Base-by-base conservation (phyloP, 1,140 invertebrate genomes). In the Tenebrio molitor region DNA sequence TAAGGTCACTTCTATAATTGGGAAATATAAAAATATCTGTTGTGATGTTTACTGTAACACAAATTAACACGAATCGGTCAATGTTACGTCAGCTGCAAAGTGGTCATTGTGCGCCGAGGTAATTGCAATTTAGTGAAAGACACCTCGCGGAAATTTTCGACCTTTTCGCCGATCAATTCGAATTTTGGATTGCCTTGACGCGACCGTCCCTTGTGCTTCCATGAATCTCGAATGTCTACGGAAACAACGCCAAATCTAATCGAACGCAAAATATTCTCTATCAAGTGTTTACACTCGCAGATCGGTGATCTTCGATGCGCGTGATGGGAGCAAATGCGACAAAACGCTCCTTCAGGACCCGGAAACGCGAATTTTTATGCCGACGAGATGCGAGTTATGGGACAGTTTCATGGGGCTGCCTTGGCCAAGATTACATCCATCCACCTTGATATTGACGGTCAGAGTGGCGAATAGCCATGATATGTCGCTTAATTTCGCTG, bases 381-480 rank as follows among this genome's bases (percentile, higher is more conserved):
- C 29, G 29, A 29, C 16, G 19, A 33, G 41, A 33, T 33, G 17
- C 25, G 17, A 33, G 65, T 39, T 39, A 39, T 29, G 8, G 15
- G 50, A 21, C 29, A 25, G 17, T 68, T 68, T 44, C 15, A 25
- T 14, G 23, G 14, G 3, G 19, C 25, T 25, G 39, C 64, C 65
- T 68, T 68, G 41, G 65, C 42, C 65, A 68, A 46, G 41, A 68
- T 29, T 65, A 34, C 42, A 25, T 50, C 50, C 42, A 44, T n/a
- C 25, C 23, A 41, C 64, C 64, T 66, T 66, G 64, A 66, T 66
- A 66, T 44, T 66, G 64, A 44, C 23, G 65, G 41, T 68, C 41
- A 68, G 44, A 68, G 46, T 50, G 25, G 42, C 16, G 15, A 46
- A 44, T 17, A 67, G 16, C 39, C 39, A 19, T 65, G 33, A 41